Evolutionary conservation across 2,113 vertebrate genomes (phyloP).

Genomic region (Barbus barbus): DNA sequence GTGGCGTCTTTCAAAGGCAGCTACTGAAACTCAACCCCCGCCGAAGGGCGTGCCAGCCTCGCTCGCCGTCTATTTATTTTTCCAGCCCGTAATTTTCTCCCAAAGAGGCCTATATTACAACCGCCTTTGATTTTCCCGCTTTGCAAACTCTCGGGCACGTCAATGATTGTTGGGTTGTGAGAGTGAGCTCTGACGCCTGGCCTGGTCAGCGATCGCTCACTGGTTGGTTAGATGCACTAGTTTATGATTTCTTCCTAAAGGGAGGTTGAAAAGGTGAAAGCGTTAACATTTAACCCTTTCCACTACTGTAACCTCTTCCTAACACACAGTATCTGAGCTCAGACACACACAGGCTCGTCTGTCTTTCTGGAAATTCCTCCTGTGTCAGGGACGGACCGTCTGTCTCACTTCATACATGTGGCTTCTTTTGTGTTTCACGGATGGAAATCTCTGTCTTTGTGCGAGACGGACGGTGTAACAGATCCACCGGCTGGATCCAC

Average conservation of each 20-base stretch:
- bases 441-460: conserved; percentile 66
- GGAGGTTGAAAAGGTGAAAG: too few species aligned
- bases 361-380: neutral
- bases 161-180: conserved; percentile 63
- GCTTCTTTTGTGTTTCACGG: conserved; percentile 72
- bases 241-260: conserved; percentile 64
- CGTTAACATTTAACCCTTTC: conserved; percentile 67
- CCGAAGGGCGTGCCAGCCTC: conserved; percentile 55
- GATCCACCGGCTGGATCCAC: conserved; percentile 68
- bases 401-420: conserved; percentile 76
- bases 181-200: conserved; percentile 69
- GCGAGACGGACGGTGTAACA: conserved; percentile 78
- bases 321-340: neutral
- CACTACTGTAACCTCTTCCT: neutral
- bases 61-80: conserved; percentile 66
- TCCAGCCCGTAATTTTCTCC: conserved; percentile 61
- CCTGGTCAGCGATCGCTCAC: too few species aligned
- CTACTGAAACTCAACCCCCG: conserved; percentile 50
- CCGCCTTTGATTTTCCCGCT: conserved; percentile 60
- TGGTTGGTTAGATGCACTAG: conserved; percentile 53
- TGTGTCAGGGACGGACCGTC: neutral
- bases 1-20: conserved; percentile 63
- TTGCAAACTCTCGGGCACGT: conserved; percentile 60
- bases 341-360: neutral
- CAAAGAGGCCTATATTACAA: conserved; percentile 32